These are phyloP conservation scores for Tetramorium parvispinum DNA, from an alignment of 1,140 invertebrate genomes.

Conservation along the genomic window DNA sequence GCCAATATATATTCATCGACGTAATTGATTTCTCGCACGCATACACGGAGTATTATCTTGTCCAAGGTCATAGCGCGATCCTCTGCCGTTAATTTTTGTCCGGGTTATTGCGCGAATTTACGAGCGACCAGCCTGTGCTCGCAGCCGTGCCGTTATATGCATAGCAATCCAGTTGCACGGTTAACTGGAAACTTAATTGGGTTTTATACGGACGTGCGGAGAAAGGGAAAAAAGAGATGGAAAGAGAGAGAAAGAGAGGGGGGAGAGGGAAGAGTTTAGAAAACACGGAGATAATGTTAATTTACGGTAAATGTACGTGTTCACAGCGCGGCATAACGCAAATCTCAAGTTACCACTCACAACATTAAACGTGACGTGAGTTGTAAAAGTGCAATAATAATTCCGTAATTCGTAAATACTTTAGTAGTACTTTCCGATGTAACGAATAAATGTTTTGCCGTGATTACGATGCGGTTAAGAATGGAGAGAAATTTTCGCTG, in stretches of 20 bases:
- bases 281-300: slow-evolving; percentile 51
- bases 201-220: slow-evolving; percentile 27
- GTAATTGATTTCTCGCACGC: slow-evolving; percentile 75
- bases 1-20: slow-evolving; percentile 77
- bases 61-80: slow-evolving; percentile 56
- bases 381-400: slow-evolving; percentile 38
- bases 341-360: slow-evolving; percentile 17
- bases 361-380: slow-evolving; percentile 30
- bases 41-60: slow-evolving; percentile 52
- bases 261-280: background rate
- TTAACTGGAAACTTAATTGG: slow-evolving; percentile 53
- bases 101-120: slow-evolving; percentile 56
- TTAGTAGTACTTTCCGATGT: background rate
- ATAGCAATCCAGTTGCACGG: slow-evolving; percentile 40
- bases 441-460: slow-evolving; percentile 40
- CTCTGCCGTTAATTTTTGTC: slow-evolving; percentile 44
- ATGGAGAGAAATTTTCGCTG: background rate
- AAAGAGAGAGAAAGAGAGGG: background rate
- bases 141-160: slow-evolving; percentile 47
- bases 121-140: slow-evolving; percentile 33
- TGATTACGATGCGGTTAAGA: slow-evolving; percentile 1
- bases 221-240: background rate
- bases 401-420: slow-evolving; percentile 3
- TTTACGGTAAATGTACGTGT: slow-evolving; percentile 43
- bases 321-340: background rate